Percentiles rank a stretch among this genome's conserved stretches.
Conservation (phyloP, 2,113 vertebrate species). For the Paratilapia polleni region DNA sequence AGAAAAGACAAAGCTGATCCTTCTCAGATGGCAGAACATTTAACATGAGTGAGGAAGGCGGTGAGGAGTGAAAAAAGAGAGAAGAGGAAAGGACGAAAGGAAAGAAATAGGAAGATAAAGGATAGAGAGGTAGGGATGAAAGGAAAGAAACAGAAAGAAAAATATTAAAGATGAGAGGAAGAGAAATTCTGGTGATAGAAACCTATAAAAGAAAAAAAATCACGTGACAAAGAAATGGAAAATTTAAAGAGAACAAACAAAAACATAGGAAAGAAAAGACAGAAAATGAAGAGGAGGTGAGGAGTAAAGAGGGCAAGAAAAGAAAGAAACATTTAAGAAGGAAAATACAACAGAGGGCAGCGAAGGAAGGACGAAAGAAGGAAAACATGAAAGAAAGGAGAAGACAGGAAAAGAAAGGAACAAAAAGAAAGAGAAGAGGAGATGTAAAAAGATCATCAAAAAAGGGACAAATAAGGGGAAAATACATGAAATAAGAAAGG, state of each 20-base stretch:
- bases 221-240: background rate
- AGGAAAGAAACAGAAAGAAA: background rate
- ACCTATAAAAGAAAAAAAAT: too few species aligned
- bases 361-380: background rate
- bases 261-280: background rate
- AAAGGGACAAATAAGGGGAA: too few species aligned
- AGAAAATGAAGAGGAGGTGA: background rate
- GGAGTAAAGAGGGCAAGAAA: accelerated
- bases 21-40: conserved; percentile 43
- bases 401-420: background rate
- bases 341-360: background rate
- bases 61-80: background rate
- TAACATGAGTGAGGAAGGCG: background rate
- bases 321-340: background rate
- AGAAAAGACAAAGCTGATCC: conserved; percentile 49
- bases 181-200: background rate
- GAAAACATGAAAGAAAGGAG: background rate
- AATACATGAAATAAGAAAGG: background rate
- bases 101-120: background rate
- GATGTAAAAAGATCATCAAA: background rate
- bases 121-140: background rate
- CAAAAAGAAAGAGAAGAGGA: background rate
- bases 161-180: background rate
- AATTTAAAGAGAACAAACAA: background rate
- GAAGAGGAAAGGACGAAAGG: background rate